A percentile compares a stretch with the other conserved stretches of the same genome.
These are phyloP conservation scores for Pipra filicauda DNA, from an alignment of 2,113 vertebrate genomes.

Conservation along the genomic window DNA sequence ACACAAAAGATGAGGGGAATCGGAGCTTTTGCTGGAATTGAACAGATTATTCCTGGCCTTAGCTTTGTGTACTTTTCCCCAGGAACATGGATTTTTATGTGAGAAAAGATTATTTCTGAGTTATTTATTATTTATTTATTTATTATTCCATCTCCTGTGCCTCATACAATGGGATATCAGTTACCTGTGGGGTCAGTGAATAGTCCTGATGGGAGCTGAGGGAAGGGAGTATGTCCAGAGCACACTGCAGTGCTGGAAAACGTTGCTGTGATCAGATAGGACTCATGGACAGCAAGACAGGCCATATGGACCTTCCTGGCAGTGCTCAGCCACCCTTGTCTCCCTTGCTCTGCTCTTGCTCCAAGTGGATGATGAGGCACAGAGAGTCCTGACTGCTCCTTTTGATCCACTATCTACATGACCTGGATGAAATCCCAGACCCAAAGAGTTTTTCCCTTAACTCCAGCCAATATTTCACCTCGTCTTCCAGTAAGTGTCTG, in stretches of 20 bases:
- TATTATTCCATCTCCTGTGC: background rate
- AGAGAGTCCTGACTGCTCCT: background rate
- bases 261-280: background rate
- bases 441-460: conserved; percentile 6
- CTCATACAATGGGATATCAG: background rate
- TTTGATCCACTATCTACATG: background rate
- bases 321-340: background rate
- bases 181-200: conserved; percentile 34
- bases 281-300: background rate
- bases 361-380: conserved; percentile 9
- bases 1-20: conserved; percentile 28
- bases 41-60: conserved; percentile 59
- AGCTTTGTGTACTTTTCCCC: conserved; percentile 49
- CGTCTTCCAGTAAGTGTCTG: conserved; percentile 7
- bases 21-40: conserved; percentile 48
- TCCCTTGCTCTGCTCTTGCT: background rate
- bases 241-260: background rate
- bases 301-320: background rate
- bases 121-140: conserved; percentile 60
- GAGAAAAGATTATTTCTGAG: conserved; percentile 57
- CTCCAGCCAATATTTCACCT: conserved; percentile 10
- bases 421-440: conserved; percentile 38
- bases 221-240: background rate
- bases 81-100: conserved; percentile 59
- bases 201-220: background rate